Percentiles rank a stretch among this genome's conserved stretches.
These are phyloP conservation scores for Rhyacichthys aspro DNA, from an alignment of 2,797 vertebrate genomes.

Conservation along the genomic window DNA sequence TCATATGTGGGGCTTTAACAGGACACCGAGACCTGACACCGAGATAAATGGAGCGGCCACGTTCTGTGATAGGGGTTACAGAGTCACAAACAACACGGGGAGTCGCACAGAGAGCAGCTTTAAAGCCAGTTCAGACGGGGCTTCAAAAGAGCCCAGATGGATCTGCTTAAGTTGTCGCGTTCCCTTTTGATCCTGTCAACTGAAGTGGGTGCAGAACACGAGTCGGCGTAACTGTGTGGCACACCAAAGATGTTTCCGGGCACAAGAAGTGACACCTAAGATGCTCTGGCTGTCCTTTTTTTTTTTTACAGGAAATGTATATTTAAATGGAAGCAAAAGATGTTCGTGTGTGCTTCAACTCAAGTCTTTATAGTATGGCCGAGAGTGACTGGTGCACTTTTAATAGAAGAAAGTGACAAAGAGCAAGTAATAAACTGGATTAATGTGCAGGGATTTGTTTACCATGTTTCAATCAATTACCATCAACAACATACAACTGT, in stretches of 20 bases:
- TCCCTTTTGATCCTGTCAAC: slow-evolving; percentile 75
- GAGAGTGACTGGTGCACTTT: slow-evolving; percentile 13
- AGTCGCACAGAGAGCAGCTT: slow-evolving; percentile 65
- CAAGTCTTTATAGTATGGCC: slow-evolving; percentile 30
- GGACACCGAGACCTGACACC: slow-evolving; percentile 35
- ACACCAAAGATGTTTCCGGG: slow-evolving; percentile 59
- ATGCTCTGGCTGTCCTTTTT: slow-evolving; percentile 58
- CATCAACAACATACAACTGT: too few species aligned
- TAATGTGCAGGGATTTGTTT: background rate
- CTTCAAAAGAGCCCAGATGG: slow-evolving; percentile 67
- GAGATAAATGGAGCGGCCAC: slow-evolving; percentile 57
- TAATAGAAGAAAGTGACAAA: slow-evolving; percentile 4
- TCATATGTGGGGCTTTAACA: background rate
- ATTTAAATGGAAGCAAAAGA: slow-evolving; percentile 50
- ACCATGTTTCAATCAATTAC: too few species aligned
- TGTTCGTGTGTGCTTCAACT: slow-evolving; percentile 39
- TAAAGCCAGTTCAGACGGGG: slow-evolving; percentile 69
- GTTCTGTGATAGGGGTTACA: slow-evolving; percentile 59
- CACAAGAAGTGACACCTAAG: slow-evolving; percentile 64
- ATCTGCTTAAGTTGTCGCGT: slow-evolving; percentile 76
- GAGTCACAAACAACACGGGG: slow-evolving; percentile 52
- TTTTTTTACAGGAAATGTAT: slow-evolving; percentile 39
- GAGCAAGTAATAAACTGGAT: slow-evolving; percentile 8
- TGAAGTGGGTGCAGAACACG: slow-evolving; percentile 68
- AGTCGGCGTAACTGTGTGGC: slow-evolving; percentile 57